phyloP scores from a whole-genome alignment of 1,140 invertebrate genomes.

The Drosophila erecta region DNA sequence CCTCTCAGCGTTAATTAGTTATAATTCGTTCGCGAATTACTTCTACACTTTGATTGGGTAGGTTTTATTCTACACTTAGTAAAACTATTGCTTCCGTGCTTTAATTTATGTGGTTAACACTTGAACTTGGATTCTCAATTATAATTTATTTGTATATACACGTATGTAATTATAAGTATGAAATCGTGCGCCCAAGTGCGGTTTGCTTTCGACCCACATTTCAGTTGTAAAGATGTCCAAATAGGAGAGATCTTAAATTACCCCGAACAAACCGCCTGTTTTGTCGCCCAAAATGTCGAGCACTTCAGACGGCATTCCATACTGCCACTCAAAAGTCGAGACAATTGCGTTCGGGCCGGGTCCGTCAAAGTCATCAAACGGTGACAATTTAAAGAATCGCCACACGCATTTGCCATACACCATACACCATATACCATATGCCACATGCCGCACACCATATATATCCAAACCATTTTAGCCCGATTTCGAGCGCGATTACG shows the following conservation, averaged over 20 bases:
- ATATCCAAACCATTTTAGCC: neutral
- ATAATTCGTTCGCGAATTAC: too few relatives aligned
- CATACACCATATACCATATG: neutral
- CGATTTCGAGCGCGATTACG: too few relatives aligned
- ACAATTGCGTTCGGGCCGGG: conserved; percentile 18
- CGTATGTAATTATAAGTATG: too few relatives aligned
- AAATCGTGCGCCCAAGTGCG: too few relatives aligned
- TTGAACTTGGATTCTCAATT: too few relatives aligned
- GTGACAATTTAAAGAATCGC: conserved; percentile 75
- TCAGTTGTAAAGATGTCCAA: neutral
- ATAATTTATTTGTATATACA: too few relatives aligned
- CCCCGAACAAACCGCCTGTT: neutral
- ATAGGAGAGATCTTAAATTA: neutral
- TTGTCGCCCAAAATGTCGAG: neutral
- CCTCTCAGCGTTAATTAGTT: too few relatives aligned
- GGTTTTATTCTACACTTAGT: too few relatives aligned
- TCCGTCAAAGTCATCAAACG: conserved; percentile 58
- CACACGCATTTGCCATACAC: conserved; percentile 21
- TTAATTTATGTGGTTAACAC: too few relatives aligned
- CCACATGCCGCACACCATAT: neutral
- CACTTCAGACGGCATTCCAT: conserved; percentile 13
- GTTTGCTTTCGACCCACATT: too few relatives aligned
- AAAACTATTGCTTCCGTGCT: too few relatives aligned
- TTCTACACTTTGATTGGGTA: neutral
- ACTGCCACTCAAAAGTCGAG: conserved; percentile 26